phyloP scores from a whole-genome alignment of 2,888 invertebrate species.

The Mongoloraphidia duomilia region DNA sequence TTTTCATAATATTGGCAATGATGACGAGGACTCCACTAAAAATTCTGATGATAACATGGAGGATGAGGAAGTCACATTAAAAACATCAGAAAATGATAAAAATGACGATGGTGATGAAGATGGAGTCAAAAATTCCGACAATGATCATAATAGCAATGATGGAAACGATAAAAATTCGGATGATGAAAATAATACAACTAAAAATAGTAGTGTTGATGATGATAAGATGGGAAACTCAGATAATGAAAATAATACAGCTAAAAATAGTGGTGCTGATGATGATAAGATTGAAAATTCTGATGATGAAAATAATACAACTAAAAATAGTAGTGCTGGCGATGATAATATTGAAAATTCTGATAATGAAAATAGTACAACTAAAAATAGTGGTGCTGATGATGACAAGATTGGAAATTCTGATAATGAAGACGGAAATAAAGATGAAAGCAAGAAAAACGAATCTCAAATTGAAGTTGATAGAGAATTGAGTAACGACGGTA shows the following conservation, averaged over 20 bases:
- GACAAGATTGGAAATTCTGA: neutral
- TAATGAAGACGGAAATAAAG: constrained; percentile 1
- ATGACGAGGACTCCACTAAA: constrained; percentile 5
- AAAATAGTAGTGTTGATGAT: neutral
- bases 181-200: constrained; percentile 3
- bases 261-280: too few relatives aligned
- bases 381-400: too few relatives aligned
- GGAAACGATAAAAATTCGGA: constrained; percentile 5
- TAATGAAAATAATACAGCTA: constrained; percentile 2
- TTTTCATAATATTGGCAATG: constrained; percentile 2
- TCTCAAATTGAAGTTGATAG: too few relatives aligned
- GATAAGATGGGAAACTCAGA: constrained; percentile 8
- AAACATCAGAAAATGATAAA: neutral
- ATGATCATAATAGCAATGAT: constrained; percentile 8
- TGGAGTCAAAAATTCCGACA: neutral
- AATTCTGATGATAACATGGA: constrained; percentile 7
- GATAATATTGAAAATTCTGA: neutral
- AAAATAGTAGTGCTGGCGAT: too few relatives aligned
- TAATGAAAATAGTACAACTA: neutral
- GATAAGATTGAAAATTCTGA: too few relatives aligned
- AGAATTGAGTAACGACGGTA: too few relatives aligned
- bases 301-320: too few relatives aligned
- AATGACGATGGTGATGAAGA: constrained; percentile 1
- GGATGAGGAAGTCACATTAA: neutral
- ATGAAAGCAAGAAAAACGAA: neutral